Conservation (phyloP, 2,888 invertebrate species). For the Syritta pipiens region DNA sequence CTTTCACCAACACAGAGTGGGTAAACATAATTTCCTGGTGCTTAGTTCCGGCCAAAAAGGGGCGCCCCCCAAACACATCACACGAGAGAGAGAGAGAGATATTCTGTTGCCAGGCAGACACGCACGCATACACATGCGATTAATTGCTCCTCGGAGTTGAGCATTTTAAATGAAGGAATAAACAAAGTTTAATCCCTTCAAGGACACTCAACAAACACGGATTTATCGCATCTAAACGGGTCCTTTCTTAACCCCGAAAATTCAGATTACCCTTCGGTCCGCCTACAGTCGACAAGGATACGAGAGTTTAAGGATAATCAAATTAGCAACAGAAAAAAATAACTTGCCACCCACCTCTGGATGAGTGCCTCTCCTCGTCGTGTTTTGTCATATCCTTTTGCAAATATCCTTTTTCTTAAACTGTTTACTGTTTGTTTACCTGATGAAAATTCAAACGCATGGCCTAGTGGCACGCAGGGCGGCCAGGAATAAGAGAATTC, state of each 20-base stretch:
- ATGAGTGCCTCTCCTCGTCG: not conserved
- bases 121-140: not conserved
- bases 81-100: no score
- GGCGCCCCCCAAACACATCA: no score
- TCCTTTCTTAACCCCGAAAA: no score
- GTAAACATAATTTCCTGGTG: constrained; percentile 66
- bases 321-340: constrained; percentile 5
- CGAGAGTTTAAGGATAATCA: constrained; percentile 16
- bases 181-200: constrained; percentile 12
- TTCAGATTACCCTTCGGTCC: no score
- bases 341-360: not conserved
- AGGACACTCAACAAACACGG: constrained; percentile 1
- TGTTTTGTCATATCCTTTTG: constrained; percentile 2
- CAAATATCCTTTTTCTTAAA: constrained; percentile 34
- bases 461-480: not conserved
- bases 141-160: constrained; percentile 20
- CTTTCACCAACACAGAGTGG: no score
- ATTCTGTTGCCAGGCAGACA: no score
- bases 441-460: constrained; percentile 16
- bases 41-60: constrained; percentile 55
- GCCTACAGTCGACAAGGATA: not conserved
- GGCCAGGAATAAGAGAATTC: no score
- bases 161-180: constrained; percentile 4
- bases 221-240: constrained; percentile 11
- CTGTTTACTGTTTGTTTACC: constrained; percentile 12